A percentile compares a stretch with the other conserved stretches of the same genome.
Conservation (phyloP, 2,797 vertebrate genomes). For the Astyanax mexicanus region DNA sequence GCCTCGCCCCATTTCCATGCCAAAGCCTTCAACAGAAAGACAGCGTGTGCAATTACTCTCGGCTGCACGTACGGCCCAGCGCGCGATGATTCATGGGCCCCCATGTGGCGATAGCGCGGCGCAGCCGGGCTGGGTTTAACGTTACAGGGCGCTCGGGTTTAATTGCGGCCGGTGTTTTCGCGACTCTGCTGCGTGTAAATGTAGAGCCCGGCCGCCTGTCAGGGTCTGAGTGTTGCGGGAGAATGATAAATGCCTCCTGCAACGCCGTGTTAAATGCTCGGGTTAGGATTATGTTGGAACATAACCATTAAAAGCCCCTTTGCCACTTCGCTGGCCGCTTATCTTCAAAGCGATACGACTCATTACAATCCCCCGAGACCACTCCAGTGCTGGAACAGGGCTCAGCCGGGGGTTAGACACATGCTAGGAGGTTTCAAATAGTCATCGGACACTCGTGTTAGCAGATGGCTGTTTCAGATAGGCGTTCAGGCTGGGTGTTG, state of each 20-base stretch:
- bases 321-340: conserved; percentile 42
- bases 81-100: conserved; percentile 16
- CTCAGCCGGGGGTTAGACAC: conserved; percentile 20
- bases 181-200: conserved; percentile 18
- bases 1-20: neutral
- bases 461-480: conserved; percentile 34
- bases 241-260: conserved; percentile 51
- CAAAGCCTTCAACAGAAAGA: neutral
- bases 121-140: conserved; percentile 14
- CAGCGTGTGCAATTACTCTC: neutral
- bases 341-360: conserved; percentile 39
- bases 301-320: conserved; percentile 55
- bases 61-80: neutral
- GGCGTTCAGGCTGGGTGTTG: neutral
- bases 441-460: conserved; percentile 33
- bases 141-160: neutral
- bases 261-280: conserved; percentile 29
- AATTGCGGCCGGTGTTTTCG: conserved; percentile 9
- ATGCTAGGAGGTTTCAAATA: conserved; percentile 15
- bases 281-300: conserved; percentile 54
- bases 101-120: neutral
- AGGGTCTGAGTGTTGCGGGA: neutral
- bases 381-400: conserved; percentile 7
- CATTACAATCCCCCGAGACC: conserved; percentile 21
- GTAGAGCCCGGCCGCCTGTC: conserved; percentile 3